A percentile compares a stretch with the other conserved stretches of the same genome.
Conservation (phyloP, 2,797 vertebrate species). For the Tokudaia muenninki region DNA sequence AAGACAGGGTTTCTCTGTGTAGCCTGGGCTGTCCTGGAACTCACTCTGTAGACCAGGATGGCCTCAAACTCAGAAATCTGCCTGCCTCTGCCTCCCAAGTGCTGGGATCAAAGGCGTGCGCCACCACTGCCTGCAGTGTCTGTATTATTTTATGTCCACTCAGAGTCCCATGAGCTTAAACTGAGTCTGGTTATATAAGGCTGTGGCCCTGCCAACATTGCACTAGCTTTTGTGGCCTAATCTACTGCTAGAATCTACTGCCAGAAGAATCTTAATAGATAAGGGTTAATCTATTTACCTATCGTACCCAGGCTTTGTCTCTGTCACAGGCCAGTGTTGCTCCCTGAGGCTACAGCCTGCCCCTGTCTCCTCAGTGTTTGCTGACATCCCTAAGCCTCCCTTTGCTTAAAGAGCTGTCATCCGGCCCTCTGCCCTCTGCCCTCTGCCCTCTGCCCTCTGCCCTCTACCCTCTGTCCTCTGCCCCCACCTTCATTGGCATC, state of each 20-base stretch:
- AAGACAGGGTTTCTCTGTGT: too few relatives aligned
- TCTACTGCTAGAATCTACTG: too few relatives aligned
- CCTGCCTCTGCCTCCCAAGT: too few relatives aligned
- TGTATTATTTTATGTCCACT: too few relatives aligned
- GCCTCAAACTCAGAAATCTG: too few relatives aligned
- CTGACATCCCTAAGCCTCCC: neutral
- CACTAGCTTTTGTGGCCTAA: neutral
- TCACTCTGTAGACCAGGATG: too few relatives aligned
- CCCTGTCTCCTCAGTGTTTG: too few relatives aligned
- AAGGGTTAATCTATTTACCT: neutral
- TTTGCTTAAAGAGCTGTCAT: neutral
- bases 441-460: neutral
- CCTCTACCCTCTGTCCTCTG: neutral
- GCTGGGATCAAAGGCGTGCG: too few relatives aligned
- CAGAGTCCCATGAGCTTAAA: too few relatives aligned
- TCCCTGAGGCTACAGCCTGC: neutral
- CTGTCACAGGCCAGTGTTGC: too few relatives aligned
- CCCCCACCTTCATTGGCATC: neutral
- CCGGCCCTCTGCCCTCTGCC: neutral
- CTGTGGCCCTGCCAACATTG: too few relatives aligned
- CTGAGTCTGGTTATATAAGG: neutral
- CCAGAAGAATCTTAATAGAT: neutral
- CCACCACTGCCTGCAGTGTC: neutral
- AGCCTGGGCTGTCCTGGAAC: too few relatives aligned
- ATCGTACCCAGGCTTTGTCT: neutral